These are phyloP conservation scores for Tipula unca DNA, from an alignment of 2,888 invertebrate genomes.

Conservation along the genomic window DNA sequence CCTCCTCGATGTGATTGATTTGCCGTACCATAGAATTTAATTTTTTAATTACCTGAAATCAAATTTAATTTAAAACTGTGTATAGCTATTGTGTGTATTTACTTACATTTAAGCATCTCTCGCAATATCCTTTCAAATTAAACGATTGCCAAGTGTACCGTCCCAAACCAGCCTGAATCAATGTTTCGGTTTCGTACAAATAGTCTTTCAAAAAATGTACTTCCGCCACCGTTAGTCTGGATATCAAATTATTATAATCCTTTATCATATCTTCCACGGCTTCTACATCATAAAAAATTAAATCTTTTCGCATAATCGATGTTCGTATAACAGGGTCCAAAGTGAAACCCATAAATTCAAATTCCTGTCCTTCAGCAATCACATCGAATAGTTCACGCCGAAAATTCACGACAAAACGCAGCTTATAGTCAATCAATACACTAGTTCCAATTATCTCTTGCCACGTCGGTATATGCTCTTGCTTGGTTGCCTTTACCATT, in stretches of 20 bases:
- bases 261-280: slow-evolving; percentile 50
- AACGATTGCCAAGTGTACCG: slow-evolving; percentile 82
- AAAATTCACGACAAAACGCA: slow-evolving; percentile 60
- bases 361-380: slow-evolving; percentile 62
- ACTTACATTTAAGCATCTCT: slow-evolving; percentile 43
- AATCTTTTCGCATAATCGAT: slow-evolving; percentile 44
- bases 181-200: slow-evolving; percentile 61
- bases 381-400: slow-evolving; percentile 51
- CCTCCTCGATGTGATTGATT: slow-evolving; percentile 57
- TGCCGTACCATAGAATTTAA: slow-evolving; percentile 59
- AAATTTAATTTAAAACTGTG: no score
- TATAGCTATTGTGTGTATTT: no score
- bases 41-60: slow-evolving; percentile 44
- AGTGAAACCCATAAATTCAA: slow-evolving; percentile 60
- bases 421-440: slow-evolving; percentile 56
- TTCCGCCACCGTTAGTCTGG: slow-evolving; percentile 62
- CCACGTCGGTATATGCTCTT: slow-evolving; percentile 49
- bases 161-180: slow-evolving; percentile 70
- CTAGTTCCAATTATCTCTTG: slow-evolving; percentile 59
- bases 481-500: slow-evolving; percentile 30
- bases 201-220: slow-evolving; percentile 59
- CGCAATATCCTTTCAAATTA: slow-evolving; percentile 65
- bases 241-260: slow-evolving; percentile 56
- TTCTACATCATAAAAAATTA: slow-evolving; percentile 56
- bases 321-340: slow-evolving; percentile 47